Evolutionary conservation across 1,140 invertebrate genomes (phyloP).

Genomic region (Drosophila novamexicana): DNA sequence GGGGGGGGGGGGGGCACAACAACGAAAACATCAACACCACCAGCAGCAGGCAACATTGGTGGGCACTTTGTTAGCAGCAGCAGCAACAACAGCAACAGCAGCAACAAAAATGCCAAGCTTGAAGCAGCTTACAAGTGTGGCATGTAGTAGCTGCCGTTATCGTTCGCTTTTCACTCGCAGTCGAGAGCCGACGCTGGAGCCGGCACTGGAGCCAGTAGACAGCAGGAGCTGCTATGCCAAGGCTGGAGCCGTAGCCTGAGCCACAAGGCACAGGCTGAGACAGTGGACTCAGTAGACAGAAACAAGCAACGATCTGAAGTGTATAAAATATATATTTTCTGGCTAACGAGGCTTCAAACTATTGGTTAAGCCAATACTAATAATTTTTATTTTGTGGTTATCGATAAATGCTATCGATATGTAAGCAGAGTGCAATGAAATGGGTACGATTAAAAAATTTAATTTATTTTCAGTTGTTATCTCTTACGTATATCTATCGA

Average conservation of each 20-base stretch:
- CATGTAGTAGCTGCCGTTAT: constrained; percentile 78
- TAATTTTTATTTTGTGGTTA: too few relatives aligned
- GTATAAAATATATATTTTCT: too few relatives aligned
- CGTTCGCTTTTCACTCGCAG: constrained; percentile 76
- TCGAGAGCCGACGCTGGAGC: constrained; percentile 29
- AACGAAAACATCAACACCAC: constrained; percentile 80
- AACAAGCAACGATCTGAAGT: background rate
- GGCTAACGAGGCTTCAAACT: too few relatives aligned
- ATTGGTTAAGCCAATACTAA: too few relatives aligned
- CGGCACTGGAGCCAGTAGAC: constrained; percentile 1
- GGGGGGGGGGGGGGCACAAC: constrained; percentile 37
- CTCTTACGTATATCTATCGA: too few relatives aligned
- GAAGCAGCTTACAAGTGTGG: constrained; percentile 80
- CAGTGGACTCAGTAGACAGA: constrained; percentile 13
- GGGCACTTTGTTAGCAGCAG: constrained; percentile 63
- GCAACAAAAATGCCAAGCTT: constrained; percentile 71
- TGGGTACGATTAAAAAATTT: too few relatives aligned
- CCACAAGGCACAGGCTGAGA: constrained; percentile 22
- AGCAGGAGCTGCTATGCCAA: constrained; percentile 14
- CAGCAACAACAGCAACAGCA: constrained; percentile 33
- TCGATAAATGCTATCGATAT: too few relatives aligned
- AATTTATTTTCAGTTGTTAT: too few relatives aligned
- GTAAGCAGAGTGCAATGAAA: too few relatives aligned
- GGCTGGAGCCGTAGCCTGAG: constrained; percentile 28
- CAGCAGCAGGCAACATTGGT: constrained; percentile 42